These are phyloP conservation scores for Bagarius yarrelli DNA, from an alignment of 2,113 vertebrate genomes.

Conservation along the genomic window DNA sequence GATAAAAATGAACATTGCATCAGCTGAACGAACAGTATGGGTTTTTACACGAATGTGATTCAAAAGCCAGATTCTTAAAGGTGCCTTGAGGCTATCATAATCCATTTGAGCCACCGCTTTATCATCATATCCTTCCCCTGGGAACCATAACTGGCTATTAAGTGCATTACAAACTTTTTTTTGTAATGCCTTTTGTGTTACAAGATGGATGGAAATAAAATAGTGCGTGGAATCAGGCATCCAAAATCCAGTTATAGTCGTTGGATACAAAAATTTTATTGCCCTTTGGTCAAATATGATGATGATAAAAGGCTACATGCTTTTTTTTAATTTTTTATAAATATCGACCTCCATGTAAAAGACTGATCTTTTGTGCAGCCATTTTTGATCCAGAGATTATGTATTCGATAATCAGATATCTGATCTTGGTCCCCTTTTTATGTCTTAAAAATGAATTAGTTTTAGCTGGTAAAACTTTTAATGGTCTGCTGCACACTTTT, in stretches of 20 bases:
- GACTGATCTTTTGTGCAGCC: not conserved
- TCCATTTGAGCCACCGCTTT: not conserved
- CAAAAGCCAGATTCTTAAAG: not conserved
- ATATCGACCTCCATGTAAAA: not conserved
- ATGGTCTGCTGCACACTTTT: not conserved
- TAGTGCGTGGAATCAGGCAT: not conserved
- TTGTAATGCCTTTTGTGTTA: not conserved
- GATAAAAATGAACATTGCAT: not conserved
- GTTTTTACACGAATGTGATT: not conserved
- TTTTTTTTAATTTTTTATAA: too few species aligned
- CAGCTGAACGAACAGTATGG: not conserved
- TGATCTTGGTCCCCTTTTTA: not conserved
- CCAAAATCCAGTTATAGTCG: not conserved
- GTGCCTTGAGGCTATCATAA: not conserved
- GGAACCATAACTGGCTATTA: conserved; percentile 1
- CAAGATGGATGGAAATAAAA: not conserved
- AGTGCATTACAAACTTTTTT: not conserved
- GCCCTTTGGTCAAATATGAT: not conserved
- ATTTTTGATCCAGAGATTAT: not conserved
- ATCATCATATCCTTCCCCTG: not conserved
- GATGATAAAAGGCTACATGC: too few species aligned
- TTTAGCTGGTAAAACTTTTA: not conserved
- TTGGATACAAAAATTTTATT: not conserved
- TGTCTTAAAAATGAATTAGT: not conserved
- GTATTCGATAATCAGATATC: not conserved